Conservation (phyloP, 2,797 vertebrate genomes). For the Sebastes matsubarae region DNA sequence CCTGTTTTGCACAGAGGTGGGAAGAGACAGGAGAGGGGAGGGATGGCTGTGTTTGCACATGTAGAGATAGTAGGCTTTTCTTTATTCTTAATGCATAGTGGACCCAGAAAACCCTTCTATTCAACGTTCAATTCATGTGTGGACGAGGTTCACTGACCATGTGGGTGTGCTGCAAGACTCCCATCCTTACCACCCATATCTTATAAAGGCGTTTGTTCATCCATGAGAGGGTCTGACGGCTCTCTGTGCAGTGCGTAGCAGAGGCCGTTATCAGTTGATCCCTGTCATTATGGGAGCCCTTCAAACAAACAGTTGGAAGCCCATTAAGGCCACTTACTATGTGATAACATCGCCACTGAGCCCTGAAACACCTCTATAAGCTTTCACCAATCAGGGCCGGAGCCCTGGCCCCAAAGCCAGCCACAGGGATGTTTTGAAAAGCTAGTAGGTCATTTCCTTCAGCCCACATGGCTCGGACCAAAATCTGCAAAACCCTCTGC, state of each 20-base stretch:
- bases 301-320: constrained; percentile 85
- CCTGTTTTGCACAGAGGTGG: constrained; percentile 75
- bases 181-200: constrained; percentile 16
- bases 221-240: constrained; percentile 55
- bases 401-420: constrained; percentile 74
- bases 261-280: constrained; percentile 80
- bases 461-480: constrained; percentile 62
- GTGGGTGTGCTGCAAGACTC: constrained; percentile 18
- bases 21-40: constrained; percentile 49
- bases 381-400: constrained; percentile 79
- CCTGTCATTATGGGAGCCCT: constrained; percentile 82
- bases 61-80: constrained; percentile 26
- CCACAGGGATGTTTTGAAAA: constrained; percentile 79
- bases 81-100: constrained; percentile 15
- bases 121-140: neutral
- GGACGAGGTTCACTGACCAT: constrained; percentile 13
- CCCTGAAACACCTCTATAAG: constrained; percentile 81
- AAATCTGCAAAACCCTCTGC: constrained; percentile 49
- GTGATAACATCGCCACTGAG: constrained; percentile 84
- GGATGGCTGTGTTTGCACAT: constrained; percentile 58
- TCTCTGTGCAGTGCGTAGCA: constrained; percentile 38
- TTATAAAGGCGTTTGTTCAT: constrained; percentile 61
- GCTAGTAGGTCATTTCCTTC: constrained; percentile 80
- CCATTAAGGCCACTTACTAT: constrained; percentile 83
- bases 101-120: constrained; percentile 1